Percentiles rank a stretch among this genome's conserved stretches.
Conservation (phyloP, 1,140 invertebrate species). For the Lethocerus indicus region DNA sequence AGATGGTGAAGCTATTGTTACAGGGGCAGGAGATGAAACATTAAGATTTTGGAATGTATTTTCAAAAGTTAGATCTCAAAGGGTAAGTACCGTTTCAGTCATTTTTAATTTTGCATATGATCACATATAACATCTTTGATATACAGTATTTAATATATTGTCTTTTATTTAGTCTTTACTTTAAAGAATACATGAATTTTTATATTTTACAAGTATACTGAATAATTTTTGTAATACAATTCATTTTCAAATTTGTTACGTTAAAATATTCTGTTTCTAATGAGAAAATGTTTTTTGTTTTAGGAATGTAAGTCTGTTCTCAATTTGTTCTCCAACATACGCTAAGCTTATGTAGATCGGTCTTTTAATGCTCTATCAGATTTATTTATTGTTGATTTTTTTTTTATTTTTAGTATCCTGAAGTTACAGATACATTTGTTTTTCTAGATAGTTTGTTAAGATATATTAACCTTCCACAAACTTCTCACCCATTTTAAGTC, state of each 20-base stretch:
- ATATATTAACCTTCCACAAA: no score
- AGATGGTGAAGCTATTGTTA: slow-evolving; percentile 98
- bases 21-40: slow-evolving; percentile 97
- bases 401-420: no score
- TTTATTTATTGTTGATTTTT: no score
- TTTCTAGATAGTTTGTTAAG: no score
- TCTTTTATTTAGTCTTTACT: background rate
- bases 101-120: background rate
- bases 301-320: slow-evolving; percentile 91
- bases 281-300: slow-evolving; percentile 19
- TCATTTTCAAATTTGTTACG: background rate
- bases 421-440: no score
- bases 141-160: background rate
- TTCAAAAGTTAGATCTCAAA: slow-evolving; percentile 87
- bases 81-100: slow-evolving; percentile 18
- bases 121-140: background rate
- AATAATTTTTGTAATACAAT: background rate
- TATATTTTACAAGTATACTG: background rate
- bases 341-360: no score
- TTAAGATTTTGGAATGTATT: slow-evolving; percentile 99
- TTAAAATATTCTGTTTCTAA: slow-evolving; percentile 1
- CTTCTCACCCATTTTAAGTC: no score
- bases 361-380: no score
- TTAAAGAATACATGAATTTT: background rate
- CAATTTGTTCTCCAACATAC: slow-evolving; percentile 85